phyloP scores from a whole-genome alignment of 2,888 invertebrate species.

The Tortricodes alternella region DNA sequence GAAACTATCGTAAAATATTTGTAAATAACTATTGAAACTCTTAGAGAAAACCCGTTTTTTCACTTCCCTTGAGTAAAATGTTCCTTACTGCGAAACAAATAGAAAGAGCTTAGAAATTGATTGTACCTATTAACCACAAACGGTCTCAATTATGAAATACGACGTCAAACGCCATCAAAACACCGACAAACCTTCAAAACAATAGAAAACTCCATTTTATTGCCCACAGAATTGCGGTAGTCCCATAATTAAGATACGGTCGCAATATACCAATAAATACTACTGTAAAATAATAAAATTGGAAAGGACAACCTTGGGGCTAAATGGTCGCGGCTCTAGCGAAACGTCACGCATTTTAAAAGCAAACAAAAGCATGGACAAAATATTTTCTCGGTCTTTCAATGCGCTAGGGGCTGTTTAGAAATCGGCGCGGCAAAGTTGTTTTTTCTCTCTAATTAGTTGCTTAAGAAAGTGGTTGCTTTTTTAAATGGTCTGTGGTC shows the following conservation, averaged over 20 bases:
- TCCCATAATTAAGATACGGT: conserved; percentile 59
- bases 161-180: conserved; percentile 33
- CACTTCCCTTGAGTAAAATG: neutral
- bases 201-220: conserved; percentile 43
- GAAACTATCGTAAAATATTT: too few species aligned
- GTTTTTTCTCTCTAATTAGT: conserved; percentile 33
- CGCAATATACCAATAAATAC: conserved; percentile 67
- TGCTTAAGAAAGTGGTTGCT: conserved; percentile 41
- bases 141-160: conserved; percentile 27
- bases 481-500: conserved; percentile 38
- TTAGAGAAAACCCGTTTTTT: too few species aligned
- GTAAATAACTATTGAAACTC: too few species aligned
- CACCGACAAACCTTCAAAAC: conserved; percentile 32
- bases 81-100: neutral
- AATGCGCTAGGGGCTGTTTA: conserved; percentile 2
- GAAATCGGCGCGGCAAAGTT: conserved; percentile 17
- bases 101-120: conserved; percentile 14
- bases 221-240: conserved; percentile 59
- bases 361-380: conserved; percentile 41
- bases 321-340: conserved; percentile 32
- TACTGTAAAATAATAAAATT: conserved; percentile 63
- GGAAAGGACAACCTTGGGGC: conserved; percentile 38
- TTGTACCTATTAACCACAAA: conserved; percentile 22
- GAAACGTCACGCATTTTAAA: conserved; percentile 34
- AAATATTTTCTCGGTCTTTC: conserved; percentile 46